phyloP scores from a whole-genome alignment of 1,140 invertebrate species.

The Helicoverpa zea region DNA sequence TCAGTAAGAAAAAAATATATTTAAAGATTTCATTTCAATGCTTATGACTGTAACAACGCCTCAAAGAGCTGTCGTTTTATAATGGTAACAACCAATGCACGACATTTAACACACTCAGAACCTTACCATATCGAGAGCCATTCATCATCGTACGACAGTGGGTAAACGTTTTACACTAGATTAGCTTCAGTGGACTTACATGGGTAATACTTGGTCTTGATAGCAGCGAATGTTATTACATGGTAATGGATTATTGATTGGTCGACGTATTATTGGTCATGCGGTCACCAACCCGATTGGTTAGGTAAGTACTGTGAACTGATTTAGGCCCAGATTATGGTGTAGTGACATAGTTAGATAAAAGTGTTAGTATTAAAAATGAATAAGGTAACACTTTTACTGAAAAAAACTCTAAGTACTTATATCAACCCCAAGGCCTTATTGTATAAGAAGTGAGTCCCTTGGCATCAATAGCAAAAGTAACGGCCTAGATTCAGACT shows the following conservation, averaged over 20 bases:
- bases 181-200: slow-evolving; percentile 26
- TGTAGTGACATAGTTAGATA: too few relatives aligned
- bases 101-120: slow-evolving; percentile 5
- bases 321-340: not conserved
- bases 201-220: slow-evolving; percentile 11
- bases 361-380: too few relatives aligned
- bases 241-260: slow-evolving; percentile 37
- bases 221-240: slow-evolving; percentile 26
- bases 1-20: too few relatives aligned
- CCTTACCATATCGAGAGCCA: slow-evolving; percentile 40
- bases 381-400: too few relatives aligned
- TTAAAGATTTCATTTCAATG: too few relatives aligned
- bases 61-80: slow-evolving; percentile 4
- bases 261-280: not conserved
- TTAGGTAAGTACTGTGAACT: not conserved
- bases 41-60: too few relatives aligned
- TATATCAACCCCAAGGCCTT: too few relatives aligned
- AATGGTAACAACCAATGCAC: not conserved
- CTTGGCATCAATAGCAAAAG: too few relatives aligned
- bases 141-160: slow-evolving; percentile 30
- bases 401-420: too few relatives aligned
- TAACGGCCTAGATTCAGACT: too few relatives aligned
- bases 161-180: slow-evolving; percentile 17
- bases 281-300: slow-evolving; percentile 8
- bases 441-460: too few relatives aligned